Conservation (phyloP, 2,797 vertebrate genomes). For the Oreochromis grahami region DNA sequence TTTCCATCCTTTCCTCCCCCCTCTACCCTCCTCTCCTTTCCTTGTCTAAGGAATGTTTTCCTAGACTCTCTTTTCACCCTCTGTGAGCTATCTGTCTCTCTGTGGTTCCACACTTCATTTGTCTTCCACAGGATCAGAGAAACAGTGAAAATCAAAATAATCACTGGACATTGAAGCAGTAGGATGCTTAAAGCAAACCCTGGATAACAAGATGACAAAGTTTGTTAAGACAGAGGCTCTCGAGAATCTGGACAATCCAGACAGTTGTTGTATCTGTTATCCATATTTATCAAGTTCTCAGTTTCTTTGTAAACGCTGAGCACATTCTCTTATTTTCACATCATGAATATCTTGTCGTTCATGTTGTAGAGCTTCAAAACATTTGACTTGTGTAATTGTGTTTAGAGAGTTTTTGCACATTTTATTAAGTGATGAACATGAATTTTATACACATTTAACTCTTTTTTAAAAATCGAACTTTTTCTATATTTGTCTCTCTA, state of each 20-base stretch:
- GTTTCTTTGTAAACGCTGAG: neutral
- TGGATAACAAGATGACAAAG: slow-evolving; percentile 67
- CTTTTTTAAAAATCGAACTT: neutral
- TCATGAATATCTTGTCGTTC: neutral
- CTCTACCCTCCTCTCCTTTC: slow-evolving; percentile 20
- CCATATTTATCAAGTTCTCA: neutral
- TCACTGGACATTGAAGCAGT: slow-evolving; percentile 59
- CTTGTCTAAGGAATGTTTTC: slow-evolving; percentile 69
- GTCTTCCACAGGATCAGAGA: slow-evolving; percentile 74
- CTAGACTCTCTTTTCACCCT: slow-evolving; percentile 68
- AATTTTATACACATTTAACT: neutral
- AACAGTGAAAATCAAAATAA: slow-evolving; percentile 70
- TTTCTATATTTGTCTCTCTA: neutral
- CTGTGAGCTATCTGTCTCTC: slow-evolving; percentile 67
- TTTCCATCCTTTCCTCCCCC: slow-evolving; percentile 25
- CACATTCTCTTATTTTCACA: neutral
- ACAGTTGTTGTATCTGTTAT: neutral
- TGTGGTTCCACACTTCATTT: slow-evolving; percentile 75
- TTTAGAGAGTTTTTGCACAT: neutral
- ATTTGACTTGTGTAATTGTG: neutral
- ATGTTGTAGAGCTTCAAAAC: neutral
- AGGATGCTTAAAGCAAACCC: slow-evolving; percentile 31
- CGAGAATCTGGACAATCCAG: neutral
- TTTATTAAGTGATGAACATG: neutral
- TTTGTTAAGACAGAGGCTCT: slow-evolving; percentile 9